A percentile compares a stretch with the other conserved stretches of the same genome.
These are phyloP conservation scores for Clarias macrocephalus DNA, from an alignment of 2,113 vertebrate species.

Conservation along the genomic window DNA sequence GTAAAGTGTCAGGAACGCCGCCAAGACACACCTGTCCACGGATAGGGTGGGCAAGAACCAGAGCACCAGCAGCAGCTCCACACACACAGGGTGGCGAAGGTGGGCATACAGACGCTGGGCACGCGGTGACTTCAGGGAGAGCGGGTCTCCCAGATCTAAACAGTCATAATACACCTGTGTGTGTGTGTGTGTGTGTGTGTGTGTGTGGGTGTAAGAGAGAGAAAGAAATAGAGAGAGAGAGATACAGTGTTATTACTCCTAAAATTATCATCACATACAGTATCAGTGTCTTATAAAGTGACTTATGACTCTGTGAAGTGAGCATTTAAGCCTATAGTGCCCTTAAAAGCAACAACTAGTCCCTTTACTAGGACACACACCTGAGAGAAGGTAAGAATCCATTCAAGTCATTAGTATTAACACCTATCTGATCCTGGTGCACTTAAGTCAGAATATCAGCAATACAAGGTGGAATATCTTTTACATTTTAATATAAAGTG, in stretches of 20 bases:
- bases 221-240: neutral
- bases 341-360: neutral
- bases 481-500: too few species aligned
- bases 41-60: conserved; percentile 84
- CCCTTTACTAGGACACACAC: neutral
- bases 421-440: neutral
- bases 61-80: conserved; percentile 82
- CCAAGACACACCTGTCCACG: conserved; percentile 82
- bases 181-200: too few species aligned
- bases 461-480: too few species aligned
- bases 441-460: too few species aligned
- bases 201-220: neutral
- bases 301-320: neutral
- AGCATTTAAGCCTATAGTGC: neutral
- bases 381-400: neutral
- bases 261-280: neutral
- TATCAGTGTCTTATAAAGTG: neutral
- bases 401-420: neutral
- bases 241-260: neutral
- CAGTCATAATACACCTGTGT: conserved; percentile 84
- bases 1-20: conserved; percentile 77
- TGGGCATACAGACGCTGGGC: conserved; percentile 82
- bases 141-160: conserved; percentile 80
- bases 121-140: conserved; percentile 75
- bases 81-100: conserved; percentile 84